A percentile compares a stretch with the other conserved stretches of the same genome.
These are phyloP conservation scores for Nipponacmea schrenckii DNA, from an alignment of 2,888 invertebrate genomes.

Conservation along the genomic window DNA sequence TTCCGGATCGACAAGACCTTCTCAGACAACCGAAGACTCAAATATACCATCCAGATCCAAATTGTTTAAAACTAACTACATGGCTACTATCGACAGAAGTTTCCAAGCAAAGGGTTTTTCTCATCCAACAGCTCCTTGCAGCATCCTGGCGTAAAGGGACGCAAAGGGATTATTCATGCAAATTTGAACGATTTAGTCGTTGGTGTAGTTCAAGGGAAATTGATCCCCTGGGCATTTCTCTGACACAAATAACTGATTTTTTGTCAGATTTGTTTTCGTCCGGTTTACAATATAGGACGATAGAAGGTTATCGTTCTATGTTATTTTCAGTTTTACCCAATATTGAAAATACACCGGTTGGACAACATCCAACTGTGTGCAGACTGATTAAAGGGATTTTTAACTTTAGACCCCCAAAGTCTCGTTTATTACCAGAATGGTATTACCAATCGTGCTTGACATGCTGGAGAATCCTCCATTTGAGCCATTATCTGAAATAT, in stretches of 20 bases:
- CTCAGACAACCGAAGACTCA: slow-evolving; percentile 23
- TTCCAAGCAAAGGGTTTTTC: slow-evolving; percentile 31
- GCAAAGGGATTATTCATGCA: slow-evolving; percentile 27
- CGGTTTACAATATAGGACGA: neutral
- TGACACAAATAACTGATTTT: neutral
- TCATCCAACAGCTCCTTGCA: slow-evolving; percentile 22
- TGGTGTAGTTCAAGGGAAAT: slow-evolving; percentile 35
- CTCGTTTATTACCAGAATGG: neutral
- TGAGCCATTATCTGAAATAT: neutral
- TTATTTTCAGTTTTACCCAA: neutral
- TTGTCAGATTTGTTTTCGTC: neutral
- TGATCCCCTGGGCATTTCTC: slow-evolving; percentile 21
- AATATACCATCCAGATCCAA: slow-evolving; percentile 28
- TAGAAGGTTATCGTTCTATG: neutral
- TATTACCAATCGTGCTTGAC: neutral
- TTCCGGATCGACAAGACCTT: slow-evolving; percentile 23
- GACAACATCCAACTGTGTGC: neutral
- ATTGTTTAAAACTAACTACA: slow-evolving; percentile 27
- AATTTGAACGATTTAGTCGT: slow-evolving; percentile 26
- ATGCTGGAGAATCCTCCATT: neutral
- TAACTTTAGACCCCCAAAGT: neutral
- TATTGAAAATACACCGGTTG: too few relatives aligned
- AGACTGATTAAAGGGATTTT: neutral
- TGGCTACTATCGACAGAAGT: slow-evolving; percentile 35
- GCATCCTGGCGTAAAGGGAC: slow-evolving; percentile 32